phyloP scores from a whole-genome alignment of 2,113 vertebrate genomes.

The Notothenia coriiceps region DNA sequence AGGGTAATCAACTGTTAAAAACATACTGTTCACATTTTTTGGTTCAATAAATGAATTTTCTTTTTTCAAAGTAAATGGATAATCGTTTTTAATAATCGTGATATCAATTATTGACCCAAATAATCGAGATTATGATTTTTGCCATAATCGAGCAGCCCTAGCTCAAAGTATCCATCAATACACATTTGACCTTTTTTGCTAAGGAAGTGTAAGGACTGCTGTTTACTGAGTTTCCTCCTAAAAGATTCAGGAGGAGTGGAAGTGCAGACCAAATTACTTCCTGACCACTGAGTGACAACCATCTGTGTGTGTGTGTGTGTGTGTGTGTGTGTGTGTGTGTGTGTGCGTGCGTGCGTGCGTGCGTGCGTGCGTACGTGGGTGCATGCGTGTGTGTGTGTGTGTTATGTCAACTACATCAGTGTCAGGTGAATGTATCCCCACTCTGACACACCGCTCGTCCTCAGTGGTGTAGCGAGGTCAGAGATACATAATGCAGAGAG shows the following conservation, averaged over 20 bases:
- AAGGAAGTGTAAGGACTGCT: constrained; percentile 23
- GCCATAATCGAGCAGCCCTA: too few relatives aligned
- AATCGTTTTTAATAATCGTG: too few relatives aligned
- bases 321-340: neutral
- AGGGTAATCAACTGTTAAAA: too few relatives aligned
- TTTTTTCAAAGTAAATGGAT: too few relatives aligned
- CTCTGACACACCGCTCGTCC: constrained; percentile 25
- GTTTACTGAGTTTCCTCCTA: constrained; percentile 44
- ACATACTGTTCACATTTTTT: too few relatives aligned
- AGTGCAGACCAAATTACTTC: constrained; percentile 49
- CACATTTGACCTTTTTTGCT: too few relatives aligned
- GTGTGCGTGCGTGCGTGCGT: neutral
- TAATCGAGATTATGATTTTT: too few relatives aligned
- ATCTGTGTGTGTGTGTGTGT: neutral
- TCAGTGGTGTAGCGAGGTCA: constrained; percentile 36
- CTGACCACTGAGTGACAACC: constrained; percentile 48
- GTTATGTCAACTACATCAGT: constrained; percentile 23
- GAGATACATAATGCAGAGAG: constrained; percentile 60
- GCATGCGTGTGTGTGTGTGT: neutral
- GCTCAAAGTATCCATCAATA: too few relatives aligned
- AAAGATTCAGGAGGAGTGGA: constrained; percentile 77
- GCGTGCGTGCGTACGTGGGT: too few relatives aligned
- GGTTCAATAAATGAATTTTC: too few relatives aligned
- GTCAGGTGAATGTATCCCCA: constrained; percentile 23
- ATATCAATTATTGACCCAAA: too few relatives aligned